Evolutionary conservation across 2,113 vertebrate species (phyloP).

Genomic region (Percina caprodes): DNA sequence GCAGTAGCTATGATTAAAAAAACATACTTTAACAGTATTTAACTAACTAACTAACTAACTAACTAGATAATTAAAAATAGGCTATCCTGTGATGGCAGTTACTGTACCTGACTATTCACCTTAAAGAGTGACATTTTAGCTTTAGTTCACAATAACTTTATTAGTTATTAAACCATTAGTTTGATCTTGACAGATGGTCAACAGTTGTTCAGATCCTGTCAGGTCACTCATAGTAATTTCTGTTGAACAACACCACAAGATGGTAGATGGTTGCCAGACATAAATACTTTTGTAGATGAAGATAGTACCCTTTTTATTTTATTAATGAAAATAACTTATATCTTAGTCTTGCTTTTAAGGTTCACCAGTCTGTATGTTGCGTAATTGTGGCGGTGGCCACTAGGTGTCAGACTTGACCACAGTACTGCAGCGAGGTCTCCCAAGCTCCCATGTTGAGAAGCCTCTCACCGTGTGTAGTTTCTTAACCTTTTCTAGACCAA

Average conservation of each 20-base stretch:
- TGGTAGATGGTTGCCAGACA: not conserved
- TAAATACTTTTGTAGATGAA: not conserved
- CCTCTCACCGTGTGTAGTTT: not conserved
- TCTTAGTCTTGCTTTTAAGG: not conserved
- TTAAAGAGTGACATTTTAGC: not conserved
- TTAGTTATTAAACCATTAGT: not conserved
- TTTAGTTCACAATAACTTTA: not conserved
- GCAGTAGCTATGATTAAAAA: not conserved
- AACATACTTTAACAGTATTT: not conserved
- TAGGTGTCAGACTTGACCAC: conserved; percentile 59
- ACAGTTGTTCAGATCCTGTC: not conserved
- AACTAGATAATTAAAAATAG: not conserved
- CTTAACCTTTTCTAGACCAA: not conserved
- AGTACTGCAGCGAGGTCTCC: not conserved
- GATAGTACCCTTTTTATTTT: not conserved
- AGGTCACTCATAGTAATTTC: not conserved
- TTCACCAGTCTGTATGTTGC: not conserved
- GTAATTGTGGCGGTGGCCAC: conserved; percentile 24
- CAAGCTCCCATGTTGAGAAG: not conserved
- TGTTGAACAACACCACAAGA: not conserved
- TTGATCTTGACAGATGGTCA: not conserved
- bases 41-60: too few species aligned
- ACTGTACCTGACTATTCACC: not conserved
- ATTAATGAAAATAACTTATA: not conserved
- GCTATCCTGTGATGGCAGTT: not conserved